phyloP scores from a whole-genome alignment of 1,140 invertebrate species.

The Penaeus vannamei region DNA sequence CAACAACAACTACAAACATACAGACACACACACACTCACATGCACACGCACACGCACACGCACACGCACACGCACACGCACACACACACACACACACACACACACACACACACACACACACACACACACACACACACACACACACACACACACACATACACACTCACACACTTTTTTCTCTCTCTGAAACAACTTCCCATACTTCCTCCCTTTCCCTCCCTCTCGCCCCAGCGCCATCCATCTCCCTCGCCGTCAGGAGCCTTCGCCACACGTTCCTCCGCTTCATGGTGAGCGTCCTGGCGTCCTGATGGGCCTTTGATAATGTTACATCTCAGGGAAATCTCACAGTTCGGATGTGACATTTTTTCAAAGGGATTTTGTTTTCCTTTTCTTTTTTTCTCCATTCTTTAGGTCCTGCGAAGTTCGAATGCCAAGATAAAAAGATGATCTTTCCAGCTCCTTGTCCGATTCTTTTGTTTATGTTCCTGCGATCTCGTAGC shows the following conservation, averaged over 20 bases:
- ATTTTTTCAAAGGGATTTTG: constrained; percentile 18
- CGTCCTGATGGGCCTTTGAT: constrained; percentile 21
- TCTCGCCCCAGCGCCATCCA: not conserved
- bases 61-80: no score
- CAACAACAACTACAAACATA: no score
- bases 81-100: no score
- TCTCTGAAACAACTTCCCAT: not conserved
- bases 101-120: no score
- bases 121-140: no score
- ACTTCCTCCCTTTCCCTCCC: not conserved
- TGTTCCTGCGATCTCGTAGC: no score
- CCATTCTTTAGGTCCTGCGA: not conserved
- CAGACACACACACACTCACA: no score
- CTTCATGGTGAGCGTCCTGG: not conserved
- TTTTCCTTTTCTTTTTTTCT: no score
- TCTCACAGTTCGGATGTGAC: constrained; percentile 24
- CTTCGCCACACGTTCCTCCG: no score
- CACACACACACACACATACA: no score
- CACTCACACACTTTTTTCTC: not conserved
- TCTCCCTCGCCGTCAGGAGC: not conserved
- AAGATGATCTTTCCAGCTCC: constrained; percentile 5
- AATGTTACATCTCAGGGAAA: constrained; percentile 16
- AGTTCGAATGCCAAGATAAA: not conserved
- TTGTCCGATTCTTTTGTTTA: no score
- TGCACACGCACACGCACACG: no score